These are phyloP conservation scores for Thaleichthys pacificus DNA, from an alignment of 2,797 vertebrate species.

Conservation along the genomic window DNA sequence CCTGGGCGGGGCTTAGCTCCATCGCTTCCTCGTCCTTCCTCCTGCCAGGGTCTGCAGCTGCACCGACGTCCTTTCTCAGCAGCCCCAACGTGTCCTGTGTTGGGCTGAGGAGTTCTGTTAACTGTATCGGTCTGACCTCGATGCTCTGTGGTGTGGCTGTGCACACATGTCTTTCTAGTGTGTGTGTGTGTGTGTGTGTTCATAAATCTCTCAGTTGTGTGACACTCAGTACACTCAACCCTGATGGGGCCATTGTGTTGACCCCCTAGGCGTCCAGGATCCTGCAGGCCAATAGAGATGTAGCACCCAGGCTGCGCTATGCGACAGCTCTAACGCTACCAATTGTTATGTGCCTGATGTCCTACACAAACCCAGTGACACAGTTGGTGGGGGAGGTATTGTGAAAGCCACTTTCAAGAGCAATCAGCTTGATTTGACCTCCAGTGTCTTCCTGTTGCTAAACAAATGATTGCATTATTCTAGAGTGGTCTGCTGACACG, in stretches of 20 bases:
- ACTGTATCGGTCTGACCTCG: neutral
- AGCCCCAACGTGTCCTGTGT: neutral
- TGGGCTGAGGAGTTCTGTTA: neutral
- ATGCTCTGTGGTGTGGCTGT: neutral
- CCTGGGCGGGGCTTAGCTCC: slow-evolving; percentile 39
- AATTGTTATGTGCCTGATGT: slow-evolving; percentile 62
- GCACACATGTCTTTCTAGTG: too few relatives aligned
- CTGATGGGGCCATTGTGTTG: slow-evolving; percentile 40
- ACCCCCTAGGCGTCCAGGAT: slow-evolving; percentile 51
- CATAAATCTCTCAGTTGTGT: neutral
- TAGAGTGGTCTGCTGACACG: slow-evolving; percentile 18
- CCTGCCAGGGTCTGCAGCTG: slow-evolving; percentile 30
- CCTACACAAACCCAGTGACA: slow-evolving; percentile 42
- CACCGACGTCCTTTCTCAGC: neutral
- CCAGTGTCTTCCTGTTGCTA: slow-evolving; percentile 28
- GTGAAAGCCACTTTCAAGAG: slow-evolving; percentile 41
- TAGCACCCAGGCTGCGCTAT: slow-evolving; percentile 57
- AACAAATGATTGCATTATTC: slow-evolving; percentile 50
- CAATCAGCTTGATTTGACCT: neutral
- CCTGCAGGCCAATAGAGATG: slow-evolving; percentile 63
- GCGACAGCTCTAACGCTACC: slow-evolving; percentile 67
- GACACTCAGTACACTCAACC: slow-evolving; percentile 42
- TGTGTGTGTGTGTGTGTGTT: neutral
- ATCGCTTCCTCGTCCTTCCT: slow-evolving; percentile 51
- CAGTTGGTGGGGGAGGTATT: neutral